Base-by-base conservation (phyloP, 2,797 vertebrate genomes). In the Aselliscus stoliczkanus region DNA sequence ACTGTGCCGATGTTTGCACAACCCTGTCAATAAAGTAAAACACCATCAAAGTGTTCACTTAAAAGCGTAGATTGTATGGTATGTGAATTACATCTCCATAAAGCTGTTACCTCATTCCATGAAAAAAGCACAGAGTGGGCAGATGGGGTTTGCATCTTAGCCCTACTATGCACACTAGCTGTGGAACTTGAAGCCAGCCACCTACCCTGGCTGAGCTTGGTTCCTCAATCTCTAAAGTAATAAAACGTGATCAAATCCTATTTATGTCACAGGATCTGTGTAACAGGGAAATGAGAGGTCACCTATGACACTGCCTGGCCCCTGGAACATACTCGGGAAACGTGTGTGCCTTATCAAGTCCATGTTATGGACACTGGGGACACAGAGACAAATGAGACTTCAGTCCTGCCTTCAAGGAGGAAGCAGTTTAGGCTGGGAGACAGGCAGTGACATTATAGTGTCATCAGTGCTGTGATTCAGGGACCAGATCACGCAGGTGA, bases 301-400 rank as follows among this genome's bases (percentile, higher is more conserved):
- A 0, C 47, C 8, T 39, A 6, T 27, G 37, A 62, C 42, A 1
- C 2, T 12, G 56, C 23, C 85, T 14, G 58, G 20, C 56, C 54
- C 56, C 0, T 5, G 25, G 31, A 31, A 14, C 8, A 29, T 5
- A 17, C 64, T 29, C 21, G 0, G 12, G 14, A 37, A 47, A 23
- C 29, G 14, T 4, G 2, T 4, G 9, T 7, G 31, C 4, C 42
- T 37, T 50, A 10, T 8, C 47, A n/a, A 14, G 37, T 42, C 79
- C 23, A 42, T 17, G 12, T 12, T 50, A 20, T 1, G 52, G 72
- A 37, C 23, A 1, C 0, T 8, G 44, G 29, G 58, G 58, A 65
- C 62, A 29, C 18, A 29, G 80, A 39, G 76, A 60, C n/a, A 14
- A 29, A 65, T 17, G 50, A 12, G 27, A 50, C 42, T 37, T 8